Evolutionary conservation across 2,113 vertebrate genomes (phyloP).

Genomic region (Vulpes ferrilata): DNA sequence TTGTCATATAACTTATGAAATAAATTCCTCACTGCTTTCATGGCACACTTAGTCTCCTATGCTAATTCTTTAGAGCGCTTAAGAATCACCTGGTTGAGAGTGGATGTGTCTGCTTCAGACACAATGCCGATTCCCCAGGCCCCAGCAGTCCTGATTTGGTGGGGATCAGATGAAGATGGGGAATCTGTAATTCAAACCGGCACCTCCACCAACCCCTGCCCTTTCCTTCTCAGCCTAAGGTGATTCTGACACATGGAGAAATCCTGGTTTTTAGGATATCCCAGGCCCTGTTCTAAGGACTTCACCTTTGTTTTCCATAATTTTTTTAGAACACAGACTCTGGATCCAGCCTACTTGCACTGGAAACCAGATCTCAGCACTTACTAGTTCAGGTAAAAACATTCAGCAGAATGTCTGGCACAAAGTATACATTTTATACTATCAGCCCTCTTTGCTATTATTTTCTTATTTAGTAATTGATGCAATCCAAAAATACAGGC

Average conservation of each 20-base stretch:
- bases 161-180: neutral
- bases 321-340: neutral
- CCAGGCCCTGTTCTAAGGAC: neutral
- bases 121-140: neutral
- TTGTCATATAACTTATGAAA: neutral
- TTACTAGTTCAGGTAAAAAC: neutral
- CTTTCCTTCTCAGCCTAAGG: neutral
- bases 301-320: neutral
- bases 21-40: neutral
- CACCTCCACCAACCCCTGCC: rapidly evolving
- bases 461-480: neutral
- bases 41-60: too few relatives aligned
- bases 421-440: neutral
- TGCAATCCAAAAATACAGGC: neutral
- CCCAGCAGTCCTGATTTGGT: neutral
- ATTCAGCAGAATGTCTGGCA: neutral
- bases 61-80: neutral
- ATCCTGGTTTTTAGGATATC: neutral
- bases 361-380: neutral
- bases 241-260: neutral
- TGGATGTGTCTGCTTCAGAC: neutral
- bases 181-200: neutral
- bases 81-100: neutral
- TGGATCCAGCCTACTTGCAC: neutral
- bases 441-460: neutral